Conservation (phyloP, 35 echinoderm and acorn worm species). For the Hemicentrotus pulcherrimus region DNA sequence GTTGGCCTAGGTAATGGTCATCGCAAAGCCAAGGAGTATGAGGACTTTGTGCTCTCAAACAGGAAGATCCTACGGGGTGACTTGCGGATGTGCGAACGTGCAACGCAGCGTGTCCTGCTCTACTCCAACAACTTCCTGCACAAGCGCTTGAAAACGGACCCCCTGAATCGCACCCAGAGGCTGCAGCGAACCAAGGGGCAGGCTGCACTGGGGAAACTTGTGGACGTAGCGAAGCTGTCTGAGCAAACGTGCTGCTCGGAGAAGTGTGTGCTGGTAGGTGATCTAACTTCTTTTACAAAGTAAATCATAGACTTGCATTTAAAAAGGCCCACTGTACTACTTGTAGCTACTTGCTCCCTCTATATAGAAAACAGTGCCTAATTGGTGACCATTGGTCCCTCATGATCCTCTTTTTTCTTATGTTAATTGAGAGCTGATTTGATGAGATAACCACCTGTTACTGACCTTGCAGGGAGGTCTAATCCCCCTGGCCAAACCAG, state of each 20-base stretch:
- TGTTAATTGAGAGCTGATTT: too few relatives aligned
- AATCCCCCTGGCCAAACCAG: too few relatives aligned
- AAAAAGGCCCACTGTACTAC: too few relatives aligned
- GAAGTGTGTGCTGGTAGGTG: constrained; percentile 77
- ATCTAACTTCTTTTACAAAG: not conserved
- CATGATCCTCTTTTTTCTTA: too few relatives aligned
- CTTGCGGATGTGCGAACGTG: constrained; percentile 88
- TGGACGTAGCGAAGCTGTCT: constrained; percentile 59
- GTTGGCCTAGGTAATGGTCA: constrained; percentile 97
- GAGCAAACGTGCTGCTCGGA: constrained; percentile 85
- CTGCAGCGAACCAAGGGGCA: constrained; percentile 67
- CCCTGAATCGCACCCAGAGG: constrained; percentile 58
- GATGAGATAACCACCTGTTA: too few relatives aligned
- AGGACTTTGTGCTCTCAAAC: constrained; percentile 87
- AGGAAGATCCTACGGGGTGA: constrained; percentile 75
- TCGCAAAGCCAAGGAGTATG: constrained; percentile 91
- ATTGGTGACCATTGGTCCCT: too few relatives aligned
- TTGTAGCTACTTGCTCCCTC: too few relatives aligned
- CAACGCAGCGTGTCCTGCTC: constrained; percentile 77
- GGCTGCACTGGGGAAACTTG: constrained; percentile 54
- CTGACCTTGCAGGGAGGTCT: too few relatives aligned
- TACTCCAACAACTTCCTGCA: constrained; percentile 99
- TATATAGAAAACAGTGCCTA: too few relatives aligned
- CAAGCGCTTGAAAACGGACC: constrained; percentile 92
- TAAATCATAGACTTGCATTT: too few relatives aligned